Base-by-base conservation (phyloP, 2,113 vertebrate species). In the Chloropsis hardwickii region DNA sequence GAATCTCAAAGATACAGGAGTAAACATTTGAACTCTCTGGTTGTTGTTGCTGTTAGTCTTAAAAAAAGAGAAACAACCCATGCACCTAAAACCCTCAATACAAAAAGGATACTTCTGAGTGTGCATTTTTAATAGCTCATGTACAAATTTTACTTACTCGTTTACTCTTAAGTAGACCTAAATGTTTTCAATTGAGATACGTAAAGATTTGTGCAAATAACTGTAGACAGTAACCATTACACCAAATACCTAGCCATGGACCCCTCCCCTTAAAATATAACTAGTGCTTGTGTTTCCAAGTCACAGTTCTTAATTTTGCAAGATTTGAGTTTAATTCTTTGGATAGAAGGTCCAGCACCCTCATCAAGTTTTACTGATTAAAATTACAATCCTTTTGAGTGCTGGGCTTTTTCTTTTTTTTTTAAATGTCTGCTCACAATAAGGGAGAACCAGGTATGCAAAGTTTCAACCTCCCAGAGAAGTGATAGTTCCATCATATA, bases 31-130 rank as follows among this genome's bases (percentile, higher is more conserved):
- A 48, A 25, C 24, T 54, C 13, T 10, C 3, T 78, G 5, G 2
- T 33, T 69, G 11, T 72, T 42, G 3, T 42, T 57, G 39, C 17
- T 58, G 14, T 67, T 67, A 42, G 12, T 10, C 7, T 81, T 48
- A 22, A 48, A 31, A 33, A 31, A 5, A 2, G 1, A 24, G 40
- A 25, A 6, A 14, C 3, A 4, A 8, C 17, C 8, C 20, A 16
- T 25, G 18, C 7, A 12, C 14, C 14, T 22, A 27, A 48, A 64
- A 28, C 4, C 0, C 4, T 25, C 18, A 40, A 28, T 29, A 9
- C 23, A 29, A 19, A 66, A 16, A n/a, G 5, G 21, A 14, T 33
- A 4, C 6, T 16, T 79, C 21, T 76, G 51, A 14, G 22, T 37
- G 10, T 14, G 6, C 12, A 25, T 61, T 84, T 29, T n/a, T 84